Base-by-base conservation (phyloP, 2,797 vertebrate species). In the Myotis myotis region DNA sequence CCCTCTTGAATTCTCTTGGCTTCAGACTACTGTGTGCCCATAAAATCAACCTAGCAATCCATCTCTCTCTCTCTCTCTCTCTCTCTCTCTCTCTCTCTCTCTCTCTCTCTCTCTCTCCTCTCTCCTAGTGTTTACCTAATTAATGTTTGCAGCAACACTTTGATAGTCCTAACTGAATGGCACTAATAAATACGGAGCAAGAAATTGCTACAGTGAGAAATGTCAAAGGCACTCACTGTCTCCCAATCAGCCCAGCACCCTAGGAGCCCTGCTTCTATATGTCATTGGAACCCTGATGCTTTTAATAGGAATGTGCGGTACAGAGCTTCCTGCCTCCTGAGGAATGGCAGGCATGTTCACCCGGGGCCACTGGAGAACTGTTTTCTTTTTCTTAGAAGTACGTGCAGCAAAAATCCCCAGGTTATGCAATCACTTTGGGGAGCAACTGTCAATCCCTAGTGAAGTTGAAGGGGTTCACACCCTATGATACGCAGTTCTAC, bases 81-180 rank as follows among this genome's bases (percentile, higher is more conserved):
- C 28, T 62, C 23, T 11, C 19, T 47, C 68, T 68, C 62, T 78
- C 71, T 95, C 94, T 71, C 81, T 49, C 57, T 16, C 51, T 68
- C 4, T 33, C 25, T 10, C 64, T 11, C 68, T 57, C 57, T 51
- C 78, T 94, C 94, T 72, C 81, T 44, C 57, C 51, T 68, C 68
- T 57, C 66, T 47, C 78, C 93, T 81, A 41, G 44, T 89, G 16
- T 92, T 96, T 94, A 74, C 62, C 87, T 94, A 96, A 95, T 95
- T 97, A 96, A 90, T 87, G 87, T 95, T 93, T 93, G 89, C 91
- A 89, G 38, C 82, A 84, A 80, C 8, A 87, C 82, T 96, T 68
- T 93, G 89, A 89, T 92, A 91, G 70, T 62, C 74, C n/a, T 89
- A 72, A 84, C 36, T 33, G 16, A 83, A 88, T 17, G 82, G 33